phyloP scores from a whole-genome alignment of 2,888 invertebrate species.

The Neelides folsomi region DNA sequence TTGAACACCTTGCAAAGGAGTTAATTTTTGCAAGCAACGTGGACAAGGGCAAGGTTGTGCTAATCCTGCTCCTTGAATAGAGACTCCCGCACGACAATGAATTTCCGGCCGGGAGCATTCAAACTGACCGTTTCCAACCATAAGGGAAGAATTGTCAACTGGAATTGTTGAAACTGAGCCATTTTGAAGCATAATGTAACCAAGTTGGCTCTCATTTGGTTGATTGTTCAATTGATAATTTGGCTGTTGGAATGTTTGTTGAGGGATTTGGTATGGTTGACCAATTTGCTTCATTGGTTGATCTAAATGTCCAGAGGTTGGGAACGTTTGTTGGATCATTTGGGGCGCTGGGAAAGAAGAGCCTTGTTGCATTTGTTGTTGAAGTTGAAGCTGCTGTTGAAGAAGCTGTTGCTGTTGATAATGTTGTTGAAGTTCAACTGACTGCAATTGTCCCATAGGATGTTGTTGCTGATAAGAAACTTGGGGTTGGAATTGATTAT shows the following conservation, averaged over 20 bases:
- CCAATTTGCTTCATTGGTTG: background rate
- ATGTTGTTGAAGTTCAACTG: background rate
- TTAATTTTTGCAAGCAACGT: background rate
- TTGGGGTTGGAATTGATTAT: background rate
- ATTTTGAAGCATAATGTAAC: no score
- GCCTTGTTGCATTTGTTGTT: constrained; percentile 1
- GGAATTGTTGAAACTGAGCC: no score
- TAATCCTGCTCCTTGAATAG: background rate
- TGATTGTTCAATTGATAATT: background rate
- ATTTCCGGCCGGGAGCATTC: no score
- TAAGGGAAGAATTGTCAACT: no score
- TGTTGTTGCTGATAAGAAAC: background rate
- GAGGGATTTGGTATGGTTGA: no score
- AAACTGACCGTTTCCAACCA: no score
- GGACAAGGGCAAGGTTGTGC: constrained; percentile 9
- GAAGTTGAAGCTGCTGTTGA: background rate
- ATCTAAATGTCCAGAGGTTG: background rate
- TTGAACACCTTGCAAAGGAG: no score
- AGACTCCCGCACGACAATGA: no score
- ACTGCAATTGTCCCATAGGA: background rate
- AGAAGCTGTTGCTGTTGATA: background rate
- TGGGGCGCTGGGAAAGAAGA: background rate
- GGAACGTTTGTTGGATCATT: background rate
- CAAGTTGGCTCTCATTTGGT: background rate
- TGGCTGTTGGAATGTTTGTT: no score